A percentile compares a stretch with the other conserved stretches of the same genome.
phyloP scores from a whole-genome alignment of 2,113 vertebrate species.

The Dendropsophus ebraccatus region DNA sequence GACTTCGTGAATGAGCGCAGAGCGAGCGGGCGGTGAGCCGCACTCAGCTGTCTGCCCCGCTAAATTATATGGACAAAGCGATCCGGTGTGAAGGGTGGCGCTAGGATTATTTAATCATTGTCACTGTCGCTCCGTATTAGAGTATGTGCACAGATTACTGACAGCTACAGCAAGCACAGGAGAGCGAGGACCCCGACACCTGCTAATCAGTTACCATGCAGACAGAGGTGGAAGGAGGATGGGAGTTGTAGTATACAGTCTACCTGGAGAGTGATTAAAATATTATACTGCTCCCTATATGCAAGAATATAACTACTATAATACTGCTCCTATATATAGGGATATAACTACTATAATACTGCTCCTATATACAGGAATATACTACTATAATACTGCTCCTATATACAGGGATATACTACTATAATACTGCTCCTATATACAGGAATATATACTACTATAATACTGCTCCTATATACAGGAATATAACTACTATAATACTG shows the following conservation, averaged over 20 bases:
- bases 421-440: no score
- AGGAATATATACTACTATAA: no score
- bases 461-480: no score
- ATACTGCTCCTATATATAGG: no score
- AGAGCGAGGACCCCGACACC: neutral
- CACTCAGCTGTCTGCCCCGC: neutral
- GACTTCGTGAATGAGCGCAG: neutral
- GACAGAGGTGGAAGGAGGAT: neutral
- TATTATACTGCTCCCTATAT: no score
- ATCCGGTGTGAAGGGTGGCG: neutral
- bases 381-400: no score
- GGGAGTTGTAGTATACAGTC: neutral
- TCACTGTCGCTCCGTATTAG: slow-evolving; percentile 10
- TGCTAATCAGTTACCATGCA: neutral
- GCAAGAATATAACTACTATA: no score
- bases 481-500: no score
- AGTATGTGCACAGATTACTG: neutral
- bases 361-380: no score
- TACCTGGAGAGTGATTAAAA: no score
- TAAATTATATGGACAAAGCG: slow-evolving; percentile 4
- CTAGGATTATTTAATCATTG: slow-evolving; percentile 10
- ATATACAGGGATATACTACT: no score
- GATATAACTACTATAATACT: no score
- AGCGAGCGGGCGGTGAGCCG: neutral
- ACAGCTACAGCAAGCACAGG: neutral